Evolutionary conservation across 2,113 vertebrate species (phyloP), one percentile per base, ranked within the genome.

Genomic region (Alethe castanea): DNA sequence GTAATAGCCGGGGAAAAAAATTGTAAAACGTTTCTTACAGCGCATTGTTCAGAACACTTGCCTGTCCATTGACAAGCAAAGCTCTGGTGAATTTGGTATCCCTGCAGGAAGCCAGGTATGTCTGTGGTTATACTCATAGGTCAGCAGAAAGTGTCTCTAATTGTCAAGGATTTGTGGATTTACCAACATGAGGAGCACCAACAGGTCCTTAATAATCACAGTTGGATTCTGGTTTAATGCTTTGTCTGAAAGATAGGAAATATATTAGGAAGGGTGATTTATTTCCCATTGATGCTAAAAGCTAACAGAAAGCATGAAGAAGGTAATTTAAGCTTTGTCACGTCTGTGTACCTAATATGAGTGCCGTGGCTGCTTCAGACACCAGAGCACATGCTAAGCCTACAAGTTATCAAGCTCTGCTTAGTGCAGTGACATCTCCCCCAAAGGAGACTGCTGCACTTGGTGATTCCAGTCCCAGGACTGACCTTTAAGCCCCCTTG

Each of bases 401-500:
- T 1, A 16, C 8, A 36, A 35, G 20, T 44, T 71, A 44, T 19
- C 48, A 33, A 11, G 4, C 5, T 31, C 47, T 62, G 0, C 44
- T 33, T 64, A 12, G 40, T 61, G 52, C 74, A 81, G 69, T 44
- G 36, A 47, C 26, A 18, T 35, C 22, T 81, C 8, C 18, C 69
- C 52, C 36, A 62, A 54, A 89, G 53, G 20, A 85, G 29, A 24
- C 7, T 35, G 19, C 18, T 72, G n/a, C 16, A 33, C 19, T 85
- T 76, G 19, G 12, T 9, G 6, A 54, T 67, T 78, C 20, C 52
- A 78, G 48, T 56, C 10, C 9, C 35, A 40, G 35, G 31, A 40
- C 42, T 81, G 69, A 25, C 33, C 25, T 59, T 81, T 57, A 70
- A 54, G 20, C 7, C 0, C 1, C 15, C 2, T 5, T 0, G 3